Percentiles rank a stretch among this genome's conserved stretches.
Conservation (phyloP, 2,888 invertebrate species). For the Cybosia mesomella region DNA sequence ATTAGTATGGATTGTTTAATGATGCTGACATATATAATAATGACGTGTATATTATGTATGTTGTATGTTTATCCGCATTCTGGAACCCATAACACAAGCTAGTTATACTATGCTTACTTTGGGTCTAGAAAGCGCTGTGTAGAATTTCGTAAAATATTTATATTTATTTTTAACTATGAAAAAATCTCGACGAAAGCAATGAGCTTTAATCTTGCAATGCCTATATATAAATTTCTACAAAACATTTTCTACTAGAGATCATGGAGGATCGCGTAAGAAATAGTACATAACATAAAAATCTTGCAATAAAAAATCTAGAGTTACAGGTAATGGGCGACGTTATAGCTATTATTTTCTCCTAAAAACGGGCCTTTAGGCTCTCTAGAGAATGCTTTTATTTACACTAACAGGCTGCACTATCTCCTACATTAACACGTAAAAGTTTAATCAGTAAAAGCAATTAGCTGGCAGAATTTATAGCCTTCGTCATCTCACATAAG, state of each 20-base stretch:
- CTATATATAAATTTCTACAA: too few relatives aligned
- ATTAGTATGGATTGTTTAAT: too few relatives aligned
- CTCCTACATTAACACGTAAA: slow-evolving; percentile 10
- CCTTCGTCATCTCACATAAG: not conserved
- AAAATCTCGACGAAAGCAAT: too few relatives aligned
- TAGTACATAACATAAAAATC: not conserved
- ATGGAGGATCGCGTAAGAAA: not conserved
- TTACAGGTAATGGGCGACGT: not conserved
- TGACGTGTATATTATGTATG: too few relatives aligned
- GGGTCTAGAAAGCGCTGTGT: too few relatives aligned
- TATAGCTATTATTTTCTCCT: slow-evolving; percentile 12
- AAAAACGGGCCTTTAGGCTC: not conserved
- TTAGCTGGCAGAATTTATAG: slow-evolving; percentile 10
- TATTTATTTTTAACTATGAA: too few relatives aligned
- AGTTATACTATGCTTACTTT: too few relatives aligned
- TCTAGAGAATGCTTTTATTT: not conserved
- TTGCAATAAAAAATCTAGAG: not conserved
- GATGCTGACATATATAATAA: too few relatives aligned
- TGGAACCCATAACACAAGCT: too few relatives aligned
- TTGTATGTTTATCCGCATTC: too few relatives aligned
- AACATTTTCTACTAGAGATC: not conserved
- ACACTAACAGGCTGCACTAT: slow-evolving; percentile 5
- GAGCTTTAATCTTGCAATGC: not conserved
- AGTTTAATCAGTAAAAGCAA: slow-evolving; percentile 19
- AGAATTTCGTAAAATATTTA: too few relatives aligned